A percentile compares a stretch with the other conserved stretches of the same genome.
phyloP scores from a whole-genome alignment of 2,888 invertebrate genomes.

The Drosophila neoperkinsi region DNA sequence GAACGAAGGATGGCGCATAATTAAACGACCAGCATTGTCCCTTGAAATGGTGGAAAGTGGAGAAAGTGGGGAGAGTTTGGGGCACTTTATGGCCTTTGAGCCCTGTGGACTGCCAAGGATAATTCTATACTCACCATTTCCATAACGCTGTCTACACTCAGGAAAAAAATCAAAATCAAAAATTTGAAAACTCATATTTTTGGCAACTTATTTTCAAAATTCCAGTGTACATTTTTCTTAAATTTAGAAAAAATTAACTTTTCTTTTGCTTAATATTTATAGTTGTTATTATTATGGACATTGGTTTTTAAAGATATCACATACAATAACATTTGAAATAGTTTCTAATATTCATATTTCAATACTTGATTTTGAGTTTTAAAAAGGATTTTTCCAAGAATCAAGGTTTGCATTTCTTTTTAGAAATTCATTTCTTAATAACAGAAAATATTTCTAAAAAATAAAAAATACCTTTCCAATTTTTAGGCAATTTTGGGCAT shows the following conservation, averaged over 20 bases:
- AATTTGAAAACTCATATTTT: background rate
- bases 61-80: background rate
- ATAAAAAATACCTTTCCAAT: too few relatives aligned
- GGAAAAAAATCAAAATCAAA: background rate
- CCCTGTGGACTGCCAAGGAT: conserved; percentile 35
- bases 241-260: background rate
- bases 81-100: conserved; percentile 33
- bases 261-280: too few relatives aligned
- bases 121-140: conserved; percentile 57
- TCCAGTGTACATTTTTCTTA: background rate
- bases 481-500: accelerated
- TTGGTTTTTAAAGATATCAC: too few relatives aligned
- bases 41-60: conserved; percentile 3
- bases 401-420: too few relatives aligned
- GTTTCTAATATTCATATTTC: too few relatives aligned
- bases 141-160: conserved; percentile 71
- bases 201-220: too few relatives aligned
- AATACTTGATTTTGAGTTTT: too few relatives aligned
- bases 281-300: too few relatives aligned
- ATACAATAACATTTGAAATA: background rate
- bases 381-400: too few relatives aligned
- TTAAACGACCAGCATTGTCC: conserved; percentile 52
- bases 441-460: too few relatives aligned
- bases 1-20: conserved; percentile 49
- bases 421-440: too few relatives aligned